Evolutionary conservation across 2,113 vertebrate species (phyloP).

Genomic region (Dinomys branickii): DNA sequence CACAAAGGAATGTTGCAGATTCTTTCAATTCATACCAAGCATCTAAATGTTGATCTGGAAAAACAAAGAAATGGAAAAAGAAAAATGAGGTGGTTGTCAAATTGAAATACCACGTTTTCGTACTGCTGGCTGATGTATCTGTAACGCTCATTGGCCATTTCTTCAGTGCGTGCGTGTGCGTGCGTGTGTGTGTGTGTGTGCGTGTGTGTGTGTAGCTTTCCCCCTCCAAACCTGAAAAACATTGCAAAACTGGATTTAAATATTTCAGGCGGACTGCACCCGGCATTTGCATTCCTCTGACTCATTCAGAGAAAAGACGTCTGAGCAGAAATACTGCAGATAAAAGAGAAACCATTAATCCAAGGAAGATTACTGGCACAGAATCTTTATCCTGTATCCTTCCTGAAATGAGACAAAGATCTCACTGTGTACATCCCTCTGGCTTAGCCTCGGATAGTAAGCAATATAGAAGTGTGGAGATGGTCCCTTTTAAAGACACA

Average conservation of each 20-base stretch:
- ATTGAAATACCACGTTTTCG: constrained; percentile 82
- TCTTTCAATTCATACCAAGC: constrained; percentile 79
- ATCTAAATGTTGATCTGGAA: constrained; percentile 83
- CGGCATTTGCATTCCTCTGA: constrained; percentile 99
- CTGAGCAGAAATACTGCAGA: constrained; percentile 98
- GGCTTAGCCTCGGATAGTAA: constrained; percentile 90
- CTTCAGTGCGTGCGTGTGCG: constrained; percentile 73
- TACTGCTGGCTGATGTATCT: constrained; percentile 83
- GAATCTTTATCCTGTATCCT: constrained; percentile 97
- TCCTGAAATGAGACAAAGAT: constrained; percentile 92
- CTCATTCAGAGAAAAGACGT: constrained; percentile 97
- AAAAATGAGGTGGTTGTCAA: constrained; percentile 84
- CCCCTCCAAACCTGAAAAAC: constrained; percentile 87
- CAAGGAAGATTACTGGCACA: constrained; percentile 98
- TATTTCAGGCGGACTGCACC: constrained; percentile 89
- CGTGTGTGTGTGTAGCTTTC: constrained; percentile 68
- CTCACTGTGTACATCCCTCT: constrained; percentile 90
- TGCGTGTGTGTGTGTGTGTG: constrained; percentile 64
- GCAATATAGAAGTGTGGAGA: constrained; percentile 85
- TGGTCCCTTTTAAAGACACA: constrained; percentile 85
- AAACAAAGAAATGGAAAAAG: constrained; percentile 68
- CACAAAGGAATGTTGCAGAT: constrained; percentile 82
- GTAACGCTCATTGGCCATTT: constrained; percentile 84
- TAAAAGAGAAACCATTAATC: constrained; percentile 99
- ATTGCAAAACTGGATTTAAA: constrained; percentile 90